A percentile compares a stretch with the other conserved stretches of the same genome.
Evolutionary conservation across 2,113 vertebrate species (phyloP).

Genomic region (Motacilla tschutschensis): DNA sequence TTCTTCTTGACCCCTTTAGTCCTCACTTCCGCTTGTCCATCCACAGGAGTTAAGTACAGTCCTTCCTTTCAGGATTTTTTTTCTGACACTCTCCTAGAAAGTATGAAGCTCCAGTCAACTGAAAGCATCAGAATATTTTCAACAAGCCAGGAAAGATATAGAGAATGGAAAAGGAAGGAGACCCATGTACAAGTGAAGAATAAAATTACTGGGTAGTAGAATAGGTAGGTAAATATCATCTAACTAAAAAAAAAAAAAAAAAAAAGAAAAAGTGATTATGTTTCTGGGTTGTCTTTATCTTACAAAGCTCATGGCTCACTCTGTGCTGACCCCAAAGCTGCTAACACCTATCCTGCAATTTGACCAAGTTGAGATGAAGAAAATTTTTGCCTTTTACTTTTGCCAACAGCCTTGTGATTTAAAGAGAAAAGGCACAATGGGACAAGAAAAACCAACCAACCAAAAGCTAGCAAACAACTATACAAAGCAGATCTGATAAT

Average conservation of each 20-base stretch:
- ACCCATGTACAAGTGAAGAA: not conserved
- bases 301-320: not conserved
- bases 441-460: accelerated
- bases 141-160: not conserved
- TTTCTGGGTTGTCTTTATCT: not conserved
- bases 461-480: not conserved
- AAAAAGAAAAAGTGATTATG: not conserved
- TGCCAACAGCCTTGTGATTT: not conserved
- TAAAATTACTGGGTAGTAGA: not conserved
- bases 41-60: not conserved
- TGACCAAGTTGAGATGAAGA: not conserved
- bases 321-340: not conserved
- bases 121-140: not conserved
- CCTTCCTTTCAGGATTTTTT: not conserved
- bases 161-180: not conserved
- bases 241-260: not conserved
- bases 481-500: not conserved
- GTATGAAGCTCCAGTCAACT: too few species aligned
- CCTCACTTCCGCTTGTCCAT: not conserved
- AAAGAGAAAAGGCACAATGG: not conserved
- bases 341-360: not conserved
- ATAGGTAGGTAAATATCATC: not conserved
- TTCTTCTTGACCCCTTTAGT: not conserved
- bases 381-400: not conserved
- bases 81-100: not conserved